Base-by-base conservation (phyloP, 37 sponge, comb jelly and placozoan genomes). In the Ianthella basta region DNA sequence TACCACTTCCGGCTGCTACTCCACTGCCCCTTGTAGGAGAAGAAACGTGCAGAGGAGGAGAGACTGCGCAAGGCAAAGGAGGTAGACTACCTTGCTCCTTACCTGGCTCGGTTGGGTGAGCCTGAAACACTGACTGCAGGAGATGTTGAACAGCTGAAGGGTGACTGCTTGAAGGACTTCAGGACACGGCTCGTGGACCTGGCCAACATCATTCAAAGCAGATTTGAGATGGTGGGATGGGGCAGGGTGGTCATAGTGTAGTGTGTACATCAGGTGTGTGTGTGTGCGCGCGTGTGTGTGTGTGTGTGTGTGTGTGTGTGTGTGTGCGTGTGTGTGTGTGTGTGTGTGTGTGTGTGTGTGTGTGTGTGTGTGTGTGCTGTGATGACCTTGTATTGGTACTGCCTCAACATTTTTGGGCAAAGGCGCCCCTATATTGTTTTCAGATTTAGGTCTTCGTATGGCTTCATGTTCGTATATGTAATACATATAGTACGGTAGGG, bases 11-110 rank as follows among this genome's bases (percentile, higher is more conserved):
- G 27, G 19, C 37, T 20, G 33, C 25, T 33, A 16, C 60, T 55
- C 60, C 35, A 33, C 25, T 33, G 4, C 60, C 44, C 60, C 32
- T 37, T 38, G 4, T 64, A 94, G 94, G 91, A 94, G 75, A 54
- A 40, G 38, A 88, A 85, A 67, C 81, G 30, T 61, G 86, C 78
- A 0, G 95, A 98, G 73, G 99, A 96, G 77, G 96, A 96, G 91
- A 66, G 92, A 21, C 80, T 91, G 23, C 82, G 96, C 4, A 92
- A 94, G 83, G 99, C 96, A 87, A 95, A 90, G 66, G 94, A 98
- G 82, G 84, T 84, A 84, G 99, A 98, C 67, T 98, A 96, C 83
- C 84, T 98, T 50, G 96, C 99, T 34, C 99, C 99, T 21, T 98
- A 91, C 70, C 84, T 96, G 55, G 99, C 95, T 38, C 87, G 90